phyloP scores from a whole-genome alignment of 64 coral and sea anemone species.

The Stichodactyla helianthus region DNA sequence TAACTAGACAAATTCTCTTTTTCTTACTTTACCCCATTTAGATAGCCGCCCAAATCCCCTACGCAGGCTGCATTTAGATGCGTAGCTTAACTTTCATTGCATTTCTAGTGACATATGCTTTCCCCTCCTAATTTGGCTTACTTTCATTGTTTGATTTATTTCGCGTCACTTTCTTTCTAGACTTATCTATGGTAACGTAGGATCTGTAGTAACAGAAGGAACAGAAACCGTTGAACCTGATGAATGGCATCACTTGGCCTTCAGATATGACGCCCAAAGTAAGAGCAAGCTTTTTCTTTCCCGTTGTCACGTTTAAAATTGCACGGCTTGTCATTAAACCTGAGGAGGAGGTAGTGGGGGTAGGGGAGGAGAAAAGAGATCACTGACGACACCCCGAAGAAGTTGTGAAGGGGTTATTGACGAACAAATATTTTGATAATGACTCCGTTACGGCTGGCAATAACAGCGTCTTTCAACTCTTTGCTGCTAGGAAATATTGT shows the following conservation, averaged over 20 bases:
- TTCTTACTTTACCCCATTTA: not conserved
- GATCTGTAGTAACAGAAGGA: slow-evolving; percentile 42
- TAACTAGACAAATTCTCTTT: not conserved
- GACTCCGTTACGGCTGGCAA: not conserved
- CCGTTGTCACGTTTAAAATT: not conserved
- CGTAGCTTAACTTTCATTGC: too few species aligned
- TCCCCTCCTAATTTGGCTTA: not conserved
- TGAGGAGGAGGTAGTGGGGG: too few species aligned
- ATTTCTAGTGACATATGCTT: not conserved
- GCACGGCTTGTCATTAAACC: too few species aligned
- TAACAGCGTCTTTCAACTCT: not conserved
- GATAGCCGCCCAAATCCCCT: too few species aligned
- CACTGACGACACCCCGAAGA: too few species aligned
- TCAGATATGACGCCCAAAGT: slow-evolving; percentile 97
- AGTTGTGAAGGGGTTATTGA: too few species aligned
- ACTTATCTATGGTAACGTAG: slow-evolving; percentile 64
- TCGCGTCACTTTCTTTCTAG: slow-evolving; percentile 37
- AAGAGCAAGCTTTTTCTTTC: not conserved
- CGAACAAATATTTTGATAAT: too few species aligned
- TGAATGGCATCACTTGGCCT: slow-evolving; percentile 88
- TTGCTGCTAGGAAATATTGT: slow-evolving; percentile 26
- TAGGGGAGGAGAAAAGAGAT: too few species aligned
- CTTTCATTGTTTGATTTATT: not conserved
- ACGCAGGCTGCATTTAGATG: too few species aligned
- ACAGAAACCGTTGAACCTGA: slow-evolving; percentile 68